Percentiles rank a stretch among this genome's conserved stretches.
Evolutionary conservation across 2,797 vertebrate genomes (phyloP).

Genomic region (Trematomus bernacchii): DNA sequence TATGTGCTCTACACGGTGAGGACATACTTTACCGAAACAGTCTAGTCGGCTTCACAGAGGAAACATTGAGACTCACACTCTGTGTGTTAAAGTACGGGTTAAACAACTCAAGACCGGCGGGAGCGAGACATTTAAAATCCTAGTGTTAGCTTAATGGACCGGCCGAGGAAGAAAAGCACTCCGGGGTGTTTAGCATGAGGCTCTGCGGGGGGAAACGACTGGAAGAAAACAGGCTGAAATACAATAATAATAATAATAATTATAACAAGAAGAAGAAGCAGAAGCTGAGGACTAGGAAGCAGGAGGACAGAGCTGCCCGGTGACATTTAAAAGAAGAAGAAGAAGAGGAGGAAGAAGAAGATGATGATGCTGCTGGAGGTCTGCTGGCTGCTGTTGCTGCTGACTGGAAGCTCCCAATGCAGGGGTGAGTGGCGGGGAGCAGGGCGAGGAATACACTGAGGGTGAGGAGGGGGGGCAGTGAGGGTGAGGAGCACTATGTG

Average conservation of each 20-base stretch:
- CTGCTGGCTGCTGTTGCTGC: slow-evolving; percentile 57
- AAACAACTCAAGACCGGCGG: rapidly evolving
- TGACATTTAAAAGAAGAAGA: slow-evolving; percentile 31
- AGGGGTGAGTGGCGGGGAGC: slow-evolving; percentile 45
- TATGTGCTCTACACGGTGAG: not conserved
- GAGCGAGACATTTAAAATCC: not conserved
- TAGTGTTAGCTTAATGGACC: slow-evolving; percentile 33
- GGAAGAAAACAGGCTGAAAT: slow-evolving; percentile 1
- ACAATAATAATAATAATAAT: not conserved
- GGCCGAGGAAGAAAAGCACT: slow-evolving; percentile 45
- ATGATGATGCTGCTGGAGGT: slow-evolving; percentile 57
- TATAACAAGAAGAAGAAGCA: not conserved
- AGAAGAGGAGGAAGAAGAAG: not conserved
- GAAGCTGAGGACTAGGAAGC: not conserved
- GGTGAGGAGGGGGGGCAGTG: not conserved
- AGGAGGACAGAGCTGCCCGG: not conserved
- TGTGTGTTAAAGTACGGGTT: not conserved
- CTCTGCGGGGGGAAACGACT: slow-evolving; percentile 30
- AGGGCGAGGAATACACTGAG: not conserved
- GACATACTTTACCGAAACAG: not conserved
- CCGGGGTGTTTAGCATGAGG: slow-evolving; percentile 49
- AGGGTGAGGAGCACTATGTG: not conserved
- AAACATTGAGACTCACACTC: rapidly evolving
- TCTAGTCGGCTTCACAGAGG: not conserved
- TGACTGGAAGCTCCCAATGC: slow-evolving; percentile 43